Evolutionary conservation across 2,888 invertebrate species (phyloP), one percentile per base, ranked within the genome.

Genomic region (Silvanus unidentatus): DNA sequence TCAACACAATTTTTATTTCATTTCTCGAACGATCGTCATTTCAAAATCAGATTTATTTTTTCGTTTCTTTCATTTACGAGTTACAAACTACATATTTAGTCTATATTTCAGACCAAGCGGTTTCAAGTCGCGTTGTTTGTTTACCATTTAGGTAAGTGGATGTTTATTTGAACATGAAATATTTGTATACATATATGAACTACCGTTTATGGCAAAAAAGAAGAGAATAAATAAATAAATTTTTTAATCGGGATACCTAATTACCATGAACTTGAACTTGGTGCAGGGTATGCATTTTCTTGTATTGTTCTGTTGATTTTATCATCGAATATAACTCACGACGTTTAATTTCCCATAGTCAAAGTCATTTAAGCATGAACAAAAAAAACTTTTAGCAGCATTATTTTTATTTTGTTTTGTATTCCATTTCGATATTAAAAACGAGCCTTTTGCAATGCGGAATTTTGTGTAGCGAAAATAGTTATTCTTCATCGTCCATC

Each of bases 301-400:
- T 49, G 54, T 50, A 58, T 58, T 58, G 53, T 56, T 57, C 50
- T 45, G 29, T 45, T 50, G 59, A 59, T 59, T 50, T 53, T 59
- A 59, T 59, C 59, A 44, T 45, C 42, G 47, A 48, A 54, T 53
- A 52, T 50, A 55, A 55, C 57, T 59, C 59, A 59, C 59, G 59
- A 59, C 36, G 53, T 52, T 57, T 56, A 57, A 56, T 59, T 59
- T 56, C 54, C 56, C 59, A 57, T 52, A 59, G 52, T 48, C 52
- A 52, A 38, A 55, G 49, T 42, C 57, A 53, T 50, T 54, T 55
- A 51, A 57, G 50, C 57, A 57, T 55, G 44, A 37, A 12, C 37
- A 12, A 37, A 37, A 12, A 37, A 12, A 32, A 4, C 37, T 37
- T 12, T n/a, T 11, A 12, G 15, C n/a, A 15, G 37, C n/a, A 37